These are phyloP conservation scores for Tretioscincus oriximinensis DNA, from an alignment of 2,113 vertebrate species.

Conservation along the genomic window DNA sequence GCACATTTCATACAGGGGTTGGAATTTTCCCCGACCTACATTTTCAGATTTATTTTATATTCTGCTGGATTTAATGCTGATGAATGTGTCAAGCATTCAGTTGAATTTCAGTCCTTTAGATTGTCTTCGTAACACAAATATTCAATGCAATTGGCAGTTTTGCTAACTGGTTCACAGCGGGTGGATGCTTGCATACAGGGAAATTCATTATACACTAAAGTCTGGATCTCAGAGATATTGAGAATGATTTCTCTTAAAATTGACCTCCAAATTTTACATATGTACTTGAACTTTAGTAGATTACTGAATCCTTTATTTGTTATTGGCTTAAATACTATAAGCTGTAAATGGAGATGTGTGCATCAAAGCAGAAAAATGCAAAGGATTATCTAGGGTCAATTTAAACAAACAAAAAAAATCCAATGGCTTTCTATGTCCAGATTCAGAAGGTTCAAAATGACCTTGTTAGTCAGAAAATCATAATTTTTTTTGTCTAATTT, in stretches of 20 bases:
- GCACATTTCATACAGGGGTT: neutral
- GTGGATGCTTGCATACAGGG: constrained; percentile 1
- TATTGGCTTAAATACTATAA: neutral
- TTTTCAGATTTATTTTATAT: constrained; percentile 24
- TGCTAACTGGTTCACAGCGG: neutral
- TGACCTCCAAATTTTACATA: constrained; percentile 16
- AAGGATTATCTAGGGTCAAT: neutral
- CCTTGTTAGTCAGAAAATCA: neutral
- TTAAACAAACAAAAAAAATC: neutral
- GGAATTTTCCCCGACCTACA: neutral
- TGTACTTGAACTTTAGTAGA: constrained; percentile 19
- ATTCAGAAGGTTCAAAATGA: neutral
- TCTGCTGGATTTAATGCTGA: constrained; percentile 19
- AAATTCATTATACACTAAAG: constrained; percentile 12
- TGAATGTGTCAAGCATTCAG: constrained; percentile 3
- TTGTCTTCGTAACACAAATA: constrained; percentile 25
- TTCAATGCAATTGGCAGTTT: constrained; percentile 21
- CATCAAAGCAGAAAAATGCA: neutral
- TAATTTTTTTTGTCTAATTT: neutral
- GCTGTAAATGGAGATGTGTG: neutral
- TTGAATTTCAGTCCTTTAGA: constrained; percentile 51
- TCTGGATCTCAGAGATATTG: constrained; percentile 4
- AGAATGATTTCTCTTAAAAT: neutral
- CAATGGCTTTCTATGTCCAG: neutral
- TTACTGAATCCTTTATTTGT: constrained; percentile 1